Conservation (phyloP, 2,888 invertebrate genomes). For the Drosophila siamana region DNA sequence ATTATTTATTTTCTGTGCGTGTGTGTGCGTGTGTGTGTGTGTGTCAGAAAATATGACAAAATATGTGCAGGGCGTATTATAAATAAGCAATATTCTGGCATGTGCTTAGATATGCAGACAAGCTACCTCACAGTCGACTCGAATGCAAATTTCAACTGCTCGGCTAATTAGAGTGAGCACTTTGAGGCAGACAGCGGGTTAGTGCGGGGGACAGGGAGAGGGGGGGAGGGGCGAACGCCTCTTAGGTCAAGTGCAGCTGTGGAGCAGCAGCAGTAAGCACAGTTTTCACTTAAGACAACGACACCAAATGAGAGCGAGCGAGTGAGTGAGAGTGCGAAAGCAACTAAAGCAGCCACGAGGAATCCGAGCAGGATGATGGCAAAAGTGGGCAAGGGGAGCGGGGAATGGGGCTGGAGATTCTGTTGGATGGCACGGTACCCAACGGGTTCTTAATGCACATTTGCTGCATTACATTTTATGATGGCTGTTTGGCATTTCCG, state of each 20-base stretch:
- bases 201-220: no score
- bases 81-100: constrained; percentile 63
- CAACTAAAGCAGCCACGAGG: background rate
- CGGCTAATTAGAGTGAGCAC: constrained; percentile 58
- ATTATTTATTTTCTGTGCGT: constrained; percentile 69
- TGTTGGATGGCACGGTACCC: background rate
- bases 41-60: constrained; percentile 43
- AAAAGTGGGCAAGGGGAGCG: no score
- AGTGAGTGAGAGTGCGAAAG: background rate
- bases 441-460: constrained; percentile 42
- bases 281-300: constrained; percentile 19
- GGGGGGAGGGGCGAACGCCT: background rate
- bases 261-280: constrained; percentile 24
- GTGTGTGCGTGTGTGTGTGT: constrained; percentile 11
- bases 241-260: constrained; percentile 26
- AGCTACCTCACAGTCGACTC: constrained; percentile 11
- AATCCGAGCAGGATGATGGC: background rate
- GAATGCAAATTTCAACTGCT: constrained; percentile 53
- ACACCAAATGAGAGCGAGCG: background rate
- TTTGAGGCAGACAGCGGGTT: background rate
- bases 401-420: background rate
- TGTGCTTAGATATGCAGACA: constrained; percentile 42
- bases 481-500: constrained; percentile 64
- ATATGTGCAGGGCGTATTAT: constrained; percentile 63
- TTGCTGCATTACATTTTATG: constrained; percentile 61